Evolutionary conservation across 2,888 invertebrate species (phyloP), one percentile per base, ranked within the genome.

Genomic region (Balanococcus diminutus): DNA sequence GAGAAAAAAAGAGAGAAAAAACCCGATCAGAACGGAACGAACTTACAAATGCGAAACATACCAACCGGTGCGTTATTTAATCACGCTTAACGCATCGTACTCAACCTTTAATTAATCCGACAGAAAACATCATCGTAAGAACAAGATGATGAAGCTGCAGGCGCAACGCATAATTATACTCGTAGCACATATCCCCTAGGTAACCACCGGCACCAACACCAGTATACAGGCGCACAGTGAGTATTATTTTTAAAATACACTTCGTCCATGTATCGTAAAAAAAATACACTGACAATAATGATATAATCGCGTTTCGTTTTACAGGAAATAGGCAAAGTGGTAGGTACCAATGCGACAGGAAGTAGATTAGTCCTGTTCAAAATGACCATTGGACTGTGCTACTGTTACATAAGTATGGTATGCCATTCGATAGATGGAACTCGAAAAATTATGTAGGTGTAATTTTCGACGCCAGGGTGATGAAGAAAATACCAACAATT

Each of bases 281-380:
- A 75, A 75, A 32, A 75, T 75, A 32, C 16, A 42, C 36, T 16
- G 46, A 81, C 25, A 36, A 81, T 81, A 81, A 81, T 81, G 81
- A 81, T 42, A 81, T 81, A 81, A 81, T 81, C 39, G 81, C 25
- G 81, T 81, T 81, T 81, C 42, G 42, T 32, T 81, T 81, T 39
- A 42, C 81, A 81, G 81, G 81, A 81, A 81, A 81, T 42, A 42
- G 32, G 32, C 39, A 72, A 16, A 32, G 11, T 32, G 16, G 72
- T 19, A 5, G 28, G 72, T 32, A 81, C 36, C 81, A 46, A 75
- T 19, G 32, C 75, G 75, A 75, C 75, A 32, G 75, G 75, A 75
- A 75, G 75, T 75, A n/a, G 32, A 75, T 36, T 31, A 32, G 75
- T 75, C 75, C 28, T 32, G 31, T 75, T 19, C 32, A 75, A 75